Percentiles rank a stretch among this genome's conserved stretches.
Conservation (phyloP, 2,888 invertebrate species). For the Salpingus planirostris region DNA sequence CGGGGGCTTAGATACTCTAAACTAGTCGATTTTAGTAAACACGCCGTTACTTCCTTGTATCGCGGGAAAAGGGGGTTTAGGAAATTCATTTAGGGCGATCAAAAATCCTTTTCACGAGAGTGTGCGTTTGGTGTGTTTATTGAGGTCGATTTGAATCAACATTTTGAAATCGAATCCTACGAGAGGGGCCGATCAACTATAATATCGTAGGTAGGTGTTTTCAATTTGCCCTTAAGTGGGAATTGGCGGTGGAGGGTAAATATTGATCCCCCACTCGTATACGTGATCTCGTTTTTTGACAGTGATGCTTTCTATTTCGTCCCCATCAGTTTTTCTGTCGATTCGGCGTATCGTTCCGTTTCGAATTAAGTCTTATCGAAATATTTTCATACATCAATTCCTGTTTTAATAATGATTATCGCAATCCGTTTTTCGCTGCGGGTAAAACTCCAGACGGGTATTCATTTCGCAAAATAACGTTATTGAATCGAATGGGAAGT, state of each 20-base stretch:
- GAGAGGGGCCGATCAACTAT: slow-evolving; percentile 12
- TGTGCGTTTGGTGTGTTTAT: no score
- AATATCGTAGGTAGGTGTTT: slow-evolving; percentile 16
- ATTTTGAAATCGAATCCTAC: slow-evolving; percentile 13
- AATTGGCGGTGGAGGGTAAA: slow-evolving; percentile 11
- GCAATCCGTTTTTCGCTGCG: not conserved
- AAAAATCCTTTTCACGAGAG: no score
- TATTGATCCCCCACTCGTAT: slow-evolving; percentile 11
- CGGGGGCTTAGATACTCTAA: no score
- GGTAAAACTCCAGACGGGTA: slow-evolving; percentile 6
- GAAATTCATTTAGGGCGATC: no score
- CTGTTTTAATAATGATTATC: slow-evolving; percentile 4
- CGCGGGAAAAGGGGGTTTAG: no score
- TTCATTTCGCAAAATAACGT: slow-evolving; percentile 15
- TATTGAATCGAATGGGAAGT: slow-evolving; percentile 17
- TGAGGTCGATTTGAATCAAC: slow-evolving; percentile 8
- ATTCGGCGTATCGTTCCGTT: no score
- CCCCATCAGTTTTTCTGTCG: no score
- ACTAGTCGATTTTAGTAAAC: no score
- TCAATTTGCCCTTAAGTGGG: slow-evolving; percentile 15
- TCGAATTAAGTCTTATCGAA: no score
- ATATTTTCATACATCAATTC: no score
- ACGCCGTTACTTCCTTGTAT: no score
- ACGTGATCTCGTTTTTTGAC: slow-evolving; percentile 10
- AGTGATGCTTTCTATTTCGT: slow-evolving; percentile 5